phyloP scores from a whole-genome alignment of 1,140 invertebrate species.

The Sminthurinus signatus region DNA sequence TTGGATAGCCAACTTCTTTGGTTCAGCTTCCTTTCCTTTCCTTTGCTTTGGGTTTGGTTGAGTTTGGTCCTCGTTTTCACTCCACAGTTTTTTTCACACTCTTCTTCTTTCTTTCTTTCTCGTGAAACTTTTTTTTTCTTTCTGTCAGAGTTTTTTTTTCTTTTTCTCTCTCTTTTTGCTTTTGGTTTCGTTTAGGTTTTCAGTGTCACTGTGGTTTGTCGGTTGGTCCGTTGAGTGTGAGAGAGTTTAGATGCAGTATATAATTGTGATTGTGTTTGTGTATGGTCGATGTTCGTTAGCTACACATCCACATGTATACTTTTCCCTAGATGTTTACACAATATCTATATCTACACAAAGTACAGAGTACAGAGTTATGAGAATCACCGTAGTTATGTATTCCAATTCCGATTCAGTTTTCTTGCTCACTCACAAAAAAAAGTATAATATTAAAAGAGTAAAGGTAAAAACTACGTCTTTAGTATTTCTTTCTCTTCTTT shows the following conservation, averaged over 20 bases:
- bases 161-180: constrained; percentile 11
- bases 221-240: too few relatives aligned
- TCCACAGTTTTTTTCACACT: neutral
- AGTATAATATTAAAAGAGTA: constrained; percentile 6
- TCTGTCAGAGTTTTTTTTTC: constrained; percentile 8
- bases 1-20: neutral
- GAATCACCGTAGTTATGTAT: too few relatives aligned
- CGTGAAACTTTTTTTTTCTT: neutral
- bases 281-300: too few relatives aligned
- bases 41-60: too few relatives aligned
- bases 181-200: constrained; percentile 17
- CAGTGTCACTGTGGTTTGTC: constrained; percentile 16
- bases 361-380: too few relatives aligned
- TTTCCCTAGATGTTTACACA: too few relatives aligned
- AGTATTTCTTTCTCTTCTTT: neutral
- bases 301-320: too few relatives aligned
- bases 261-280: neutral
- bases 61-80: too few relatives aligned
- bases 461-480: neutral
- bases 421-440: neutral
- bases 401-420: too few relatives aligned
- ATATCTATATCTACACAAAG: too few relatives aligned
- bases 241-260: constrained; percentile 1
- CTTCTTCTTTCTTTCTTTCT: neutral
- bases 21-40: neutral